Conservation (phyloP, 2,888 invertebrate species). For the Dryobotodes eremita region DNA sequence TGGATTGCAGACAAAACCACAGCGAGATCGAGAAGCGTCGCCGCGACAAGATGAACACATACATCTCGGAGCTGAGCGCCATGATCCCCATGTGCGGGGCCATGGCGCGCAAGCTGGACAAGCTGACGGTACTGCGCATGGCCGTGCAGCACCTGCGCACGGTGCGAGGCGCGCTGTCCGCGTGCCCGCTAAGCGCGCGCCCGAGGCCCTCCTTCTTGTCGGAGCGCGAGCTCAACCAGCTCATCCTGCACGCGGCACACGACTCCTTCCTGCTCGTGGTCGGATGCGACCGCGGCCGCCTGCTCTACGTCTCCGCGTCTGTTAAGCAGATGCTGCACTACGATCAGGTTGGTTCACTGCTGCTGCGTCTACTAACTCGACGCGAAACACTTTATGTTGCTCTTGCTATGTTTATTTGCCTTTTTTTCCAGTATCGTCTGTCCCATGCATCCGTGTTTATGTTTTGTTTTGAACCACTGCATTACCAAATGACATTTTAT, state of each 20-base stretch:
- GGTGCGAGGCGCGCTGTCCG: conserved; percentile 84
- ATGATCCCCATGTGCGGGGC: conserved; percentile 98
- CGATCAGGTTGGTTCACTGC: conserved; percentile 92
- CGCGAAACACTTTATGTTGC: neutral
- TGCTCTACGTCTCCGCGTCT: conserved; percentile 97
- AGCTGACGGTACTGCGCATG: conserved; percentile 97
- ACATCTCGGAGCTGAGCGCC: conserved; percentile 96
- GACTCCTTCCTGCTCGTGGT: conserved; percentile 98
- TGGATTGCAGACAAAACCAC: conserved; percentile 95
- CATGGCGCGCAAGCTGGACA: conserved; percentile 98
- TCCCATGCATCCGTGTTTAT: too few relatives aligned
- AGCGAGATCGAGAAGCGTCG: conserved; percentile 98
- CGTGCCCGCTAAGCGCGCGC: conserved; percentile 93
- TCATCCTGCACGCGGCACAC: conserved; percentile 95
- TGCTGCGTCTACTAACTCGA: neutral
- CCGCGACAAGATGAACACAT: conserved; percentile 99
- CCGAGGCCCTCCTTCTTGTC: conserved; percentile 95
- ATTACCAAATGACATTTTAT: neutral
- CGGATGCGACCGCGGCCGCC: conserved; percentile 97
- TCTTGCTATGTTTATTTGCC: conserved; percentile 2
- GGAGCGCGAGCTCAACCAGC: conserved; percentile 96
- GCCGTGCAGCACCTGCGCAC: conserved; percentile 98
- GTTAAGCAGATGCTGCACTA: conserved; percentile 95
- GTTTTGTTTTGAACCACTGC: conserved; percentile 3
- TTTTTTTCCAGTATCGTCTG: neutral